phyloP scores from a whole-genome alignment of 2,113 vertebrate species.

The Seriola dumerili region DNA sequence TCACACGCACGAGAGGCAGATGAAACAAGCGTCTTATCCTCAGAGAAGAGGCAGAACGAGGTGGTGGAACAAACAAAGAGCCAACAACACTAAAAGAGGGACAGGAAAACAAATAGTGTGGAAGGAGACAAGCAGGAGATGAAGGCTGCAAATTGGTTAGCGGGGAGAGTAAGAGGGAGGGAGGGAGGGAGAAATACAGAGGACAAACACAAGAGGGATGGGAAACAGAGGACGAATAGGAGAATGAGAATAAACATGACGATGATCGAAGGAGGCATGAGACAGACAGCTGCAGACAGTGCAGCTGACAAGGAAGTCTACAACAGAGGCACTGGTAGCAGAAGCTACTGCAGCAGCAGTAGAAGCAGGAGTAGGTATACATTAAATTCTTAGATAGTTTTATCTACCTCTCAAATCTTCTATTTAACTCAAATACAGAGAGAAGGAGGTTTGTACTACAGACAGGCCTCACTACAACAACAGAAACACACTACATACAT shows the following conservation, averaged over 20 bases:
- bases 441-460: not conserved
- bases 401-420: not conserved
- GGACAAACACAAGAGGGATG: slow-evolving; percentile 22
- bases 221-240: slow-evolving; percentile 42
- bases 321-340: not conserved
- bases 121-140: slow-evolving; percentile 42
- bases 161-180: slow-evolving; percentile 20
- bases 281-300: slow-evolving; percentile 11
- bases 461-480: not conserved
- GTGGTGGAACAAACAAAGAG: slow-evolving; percentile 51
- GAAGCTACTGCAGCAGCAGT: not conserved
- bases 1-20: slow-evolving; percentile 28
- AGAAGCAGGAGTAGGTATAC: no score
- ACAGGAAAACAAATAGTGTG: slow-evolving; percentile 52
- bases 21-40: slow-evolving; percentile 56
- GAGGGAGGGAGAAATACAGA: slow-evolving; percentile 19
- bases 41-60: slow-evolving; percentile 39
- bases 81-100: slow-evolving; percentile 39
- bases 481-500: not conserved
- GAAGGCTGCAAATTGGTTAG: slow-evolving; percentile 49
- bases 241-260: slow-evolving; percentile 18
- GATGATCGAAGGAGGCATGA: slow-evolving; percentile 21
- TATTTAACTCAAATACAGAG: not conserved
- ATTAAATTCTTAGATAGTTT: not conserved
- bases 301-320: slow-evolving; percentile 11